Conservation (phyloP, 1,140 invertebrate genomes). For the Papilio helenus region DNA sequence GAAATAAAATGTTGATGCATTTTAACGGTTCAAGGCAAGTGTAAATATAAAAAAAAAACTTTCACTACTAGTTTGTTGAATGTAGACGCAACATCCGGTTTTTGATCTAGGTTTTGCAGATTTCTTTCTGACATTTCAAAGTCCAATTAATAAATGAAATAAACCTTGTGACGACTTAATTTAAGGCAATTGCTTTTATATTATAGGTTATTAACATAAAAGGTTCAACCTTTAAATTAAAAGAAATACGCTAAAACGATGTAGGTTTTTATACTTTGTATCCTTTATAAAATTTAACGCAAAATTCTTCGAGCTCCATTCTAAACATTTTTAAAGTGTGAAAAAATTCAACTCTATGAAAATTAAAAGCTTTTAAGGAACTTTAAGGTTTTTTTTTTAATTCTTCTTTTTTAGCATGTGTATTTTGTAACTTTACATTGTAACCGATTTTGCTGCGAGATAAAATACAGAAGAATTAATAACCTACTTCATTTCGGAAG, state of each 20-base stretch:
- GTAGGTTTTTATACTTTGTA: not conserved
- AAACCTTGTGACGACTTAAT: not conserved
- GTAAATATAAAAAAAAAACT: not conserved
- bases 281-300: not conserved
- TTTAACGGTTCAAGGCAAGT: not conserved
- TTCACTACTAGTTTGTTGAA: not conserved
- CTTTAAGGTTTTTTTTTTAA: not conserved
- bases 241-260: not conserved
- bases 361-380: not conserved
- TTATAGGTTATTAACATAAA: not conserved
- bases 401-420: not conserved
- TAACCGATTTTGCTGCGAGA: no score
- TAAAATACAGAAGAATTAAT: no score
- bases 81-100: not conserved
- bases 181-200: not conserved
- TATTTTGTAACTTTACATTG: not conserved
- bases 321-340: not conserved
- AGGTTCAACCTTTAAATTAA: not conserved
- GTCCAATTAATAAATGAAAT: not conserved
- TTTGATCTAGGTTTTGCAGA: not conserved
- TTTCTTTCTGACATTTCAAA: not conserved
- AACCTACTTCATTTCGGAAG: no score
- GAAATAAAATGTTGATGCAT: conserved; percentile 12
- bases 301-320: not conserved
- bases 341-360: not conserved